These are phyloP conservation scores for Pelusios castaneus DNA, from an alignment of 2,113 vertebrate genomes.

Conservation along the genomic window DNA sequence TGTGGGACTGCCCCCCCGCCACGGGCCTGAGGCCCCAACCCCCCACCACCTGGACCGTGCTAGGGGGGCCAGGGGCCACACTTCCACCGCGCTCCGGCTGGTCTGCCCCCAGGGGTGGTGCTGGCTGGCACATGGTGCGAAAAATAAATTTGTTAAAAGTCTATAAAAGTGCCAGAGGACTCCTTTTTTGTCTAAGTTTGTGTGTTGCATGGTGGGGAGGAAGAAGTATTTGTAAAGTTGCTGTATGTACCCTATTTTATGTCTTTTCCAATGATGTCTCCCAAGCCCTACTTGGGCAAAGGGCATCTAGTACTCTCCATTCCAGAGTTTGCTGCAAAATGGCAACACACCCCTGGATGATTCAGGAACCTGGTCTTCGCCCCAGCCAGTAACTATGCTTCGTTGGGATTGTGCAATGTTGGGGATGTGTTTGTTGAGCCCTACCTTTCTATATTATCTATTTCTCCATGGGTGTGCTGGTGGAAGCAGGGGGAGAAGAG, in stretches of 20 bases:
- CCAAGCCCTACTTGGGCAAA: neutral
- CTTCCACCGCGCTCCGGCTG: too few species aligned
- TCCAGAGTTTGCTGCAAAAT: neutral
- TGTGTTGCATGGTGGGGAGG: fast-evolving
- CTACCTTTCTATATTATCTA: fast-evolving
- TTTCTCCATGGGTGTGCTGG: neutral
- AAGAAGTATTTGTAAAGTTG: neutral
- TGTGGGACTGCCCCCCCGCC: too few species aligned
- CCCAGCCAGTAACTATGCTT: neutral
- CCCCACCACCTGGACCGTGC: too few species aligned
- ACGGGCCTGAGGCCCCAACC: too few species aligned
- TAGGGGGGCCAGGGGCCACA: too few species aligned
- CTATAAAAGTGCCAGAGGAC: too few species aligned
- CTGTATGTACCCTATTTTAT: neutral
- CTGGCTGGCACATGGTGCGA: too few species aligned
- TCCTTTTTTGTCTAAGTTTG: neutral
- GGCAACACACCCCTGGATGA: neutral
- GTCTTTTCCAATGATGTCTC: neutral
- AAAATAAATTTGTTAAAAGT: too few species aligned
- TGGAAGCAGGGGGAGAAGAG: neutral
- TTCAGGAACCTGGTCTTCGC: neutral
- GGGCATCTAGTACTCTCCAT: fast-evolving
- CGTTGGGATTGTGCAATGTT: neutral
- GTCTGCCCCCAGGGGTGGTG: too few species aligned
- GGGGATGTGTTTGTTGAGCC: neutral